Percentiles rank a stretch among this genome's conserved stretches.
phyloP scores from a whole-genome alignment of 2,888 invertebrate species.

The Norana najaformis region DNA sequence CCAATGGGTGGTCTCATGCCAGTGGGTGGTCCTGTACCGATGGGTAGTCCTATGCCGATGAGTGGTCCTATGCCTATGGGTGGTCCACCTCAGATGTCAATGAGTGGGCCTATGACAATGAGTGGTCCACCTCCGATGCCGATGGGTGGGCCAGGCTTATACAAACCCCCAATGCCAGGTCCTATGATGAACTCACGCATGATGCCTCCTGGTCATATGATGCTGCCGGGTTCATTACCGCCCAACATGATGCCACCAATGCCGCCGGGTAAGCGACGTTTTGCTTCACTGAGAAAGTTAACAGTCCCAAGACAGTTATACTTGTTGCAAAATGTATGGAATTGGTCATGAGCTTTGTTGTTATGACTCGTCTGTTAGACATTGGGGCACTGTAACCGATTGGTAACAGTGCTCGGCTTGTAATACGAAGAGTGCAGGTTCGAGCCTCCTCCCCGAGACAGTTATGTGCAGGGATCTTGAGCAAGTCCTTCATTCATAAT shows the following conservation, averaged over 20 bases:
- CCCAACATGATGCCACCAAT: conserved; percentile 14
- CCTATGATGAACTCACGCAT: conserved; percentile 15
- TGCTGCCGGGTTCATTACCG: neutral
- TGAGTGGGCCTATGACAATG: neutral
- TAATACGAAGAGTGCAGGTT: no score
- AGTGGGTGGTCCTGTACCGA: neutral
- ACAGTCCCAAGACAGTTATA: neutral
- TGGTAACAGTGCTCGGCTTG: no score
- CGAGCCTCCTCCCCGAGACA: no score
- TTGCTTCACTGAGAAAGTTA: neutral
- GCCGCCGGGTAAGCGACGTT: neutral
- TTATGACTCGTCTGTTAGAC: no score
- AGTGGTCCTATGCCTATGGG: neutral
- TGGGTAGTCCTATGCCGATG: neutral
- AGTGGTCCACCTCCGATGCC: neutral
- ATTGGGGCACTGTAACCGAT: no score
- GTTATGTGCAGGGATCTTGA: no score
- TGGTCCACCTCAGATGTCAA: neutral
- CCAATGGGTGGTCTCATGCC: conserved; percentile 8
- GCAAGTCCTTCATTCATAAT: no score
- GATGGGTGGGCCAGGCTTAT: neutral
- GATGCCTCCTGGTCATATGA: conserved; percentile 20
- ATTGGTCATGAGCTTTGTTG: no score
- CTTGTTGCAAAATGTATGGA: neutral
- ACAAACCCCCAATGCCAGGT: neutral